phyloP scores from a whole-genome alignment of 2,888 invertebrate genomes.

The Onchidella celtica region DNA sequence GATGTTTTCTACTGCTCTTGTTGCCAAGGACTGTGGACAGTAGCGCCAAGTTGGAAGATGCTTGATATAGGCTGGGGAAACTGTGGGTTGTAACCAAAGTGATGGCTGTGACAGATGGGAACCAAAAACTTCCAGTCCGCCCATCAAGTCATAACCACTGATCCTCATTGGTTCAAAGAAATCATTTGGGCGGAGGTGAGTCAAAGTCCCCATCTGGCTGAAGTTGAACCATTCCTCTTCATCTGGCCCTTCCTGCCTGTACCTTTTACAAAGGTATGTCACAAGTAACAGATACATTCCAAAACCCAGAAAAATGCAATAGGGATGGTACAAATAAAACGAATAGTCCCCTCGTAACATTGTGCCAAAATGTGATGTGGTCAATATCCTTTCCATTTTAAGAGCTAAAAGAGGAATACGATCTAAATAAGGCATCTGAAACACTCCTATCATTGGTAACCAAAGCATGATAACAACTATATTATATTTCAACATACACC shows the following conservation, averaged over 20 bases:
- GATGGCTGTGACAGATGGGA: conserved; percentile 75
- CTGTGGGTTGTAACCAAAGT: conserved; percentile 78
- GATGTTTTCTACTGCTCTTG: conserved; percentile 16
- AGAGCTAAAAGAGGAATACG: conserved; percentile 74
- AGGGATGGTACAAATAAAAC: conserved; percentile 61
- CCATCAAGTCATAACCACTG: conserved; percentile 55
- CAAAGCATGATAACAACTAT: conserved; percentile 80
- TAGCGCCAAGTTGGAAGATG: conserved; percentile 80
- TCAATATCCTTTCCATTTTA: conserved; percentile 74
- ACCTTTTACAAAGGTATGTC: conserved; percentile 54
- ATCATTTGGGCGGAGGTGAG: conserved; percentile 60
- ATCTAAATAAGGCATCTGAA: conserved; percentile 79
- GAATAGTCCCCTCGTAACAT: conserved; percentile 71
- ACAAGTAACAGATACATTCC: conserved; percentile 62
- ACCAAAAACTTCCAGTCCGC: conserved; percentile 56
- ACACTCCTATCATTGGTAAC: conserved; percentile 80
- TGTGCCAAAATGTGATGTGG: conserved; percentile 74
- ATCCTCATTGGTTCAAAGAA: conserved; percentile 53
- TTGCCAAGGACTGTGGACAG: conserved; percentile 17
- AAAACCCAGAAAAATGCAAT: conserved; percentile 63
- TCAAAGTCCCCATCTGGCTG: conserved; percentile 70
- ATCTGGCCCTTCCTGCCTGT: conserved; percentile 53
- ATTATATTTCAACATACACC: conserved; percentile 81
- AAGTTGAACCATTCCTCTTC: conserved; percentile 79
- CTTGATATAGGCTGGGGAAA: conserved; percentile 81